Evolutionary conservation across 2,113 vertebrate species (phyloP), one percentile per base, ranked within the genome.

Genomic region (Pluvialis apricaria): DNA sequence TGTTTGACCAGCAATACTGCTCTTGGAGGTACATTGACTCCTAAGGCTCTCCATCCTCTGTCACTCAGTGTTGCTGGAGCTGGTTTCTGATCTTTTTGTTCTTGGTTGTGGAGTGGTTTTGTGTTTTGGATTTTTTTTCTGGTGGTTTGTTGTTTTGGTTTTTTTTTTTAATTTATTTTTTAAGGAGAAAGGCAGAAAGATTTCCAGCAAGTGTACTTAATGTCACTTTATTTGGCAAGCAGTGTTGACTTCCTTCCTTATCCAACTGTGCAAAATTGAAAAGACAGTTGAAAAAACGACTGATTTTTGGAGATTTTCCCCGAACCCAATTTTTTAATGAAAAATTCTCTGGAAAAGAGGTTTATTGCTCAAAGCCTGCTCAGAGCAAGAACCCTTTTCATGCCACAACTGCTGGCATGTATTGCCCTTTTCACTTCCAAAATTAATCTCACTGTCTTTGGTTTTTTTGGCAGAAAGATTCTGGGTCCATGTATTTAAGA

Each of bases 261-360:
- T 82, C 79, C 82, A 92, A 75, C 88, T 95, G 85, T 72, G 76
- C 49, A 78, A 90, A 96, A 96, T 88, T 93, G 89, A 94, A 95
- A 86, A 95, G 91, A 72, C 40, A 76, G 57, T 81, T 86, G 51
- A 52, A 96, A 87, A 89, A 40, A 82, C 86, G 32, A 54, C 52
- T n/a, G 19, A 65, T 79, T 83, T 83, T 92, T 92, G 76, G 92
- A 90, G 54, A 57, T 86, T 97, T 96, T 94, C 80, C 85, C 55
- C 75, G 13, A 91, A 75, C 20, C 25, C 34, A 85, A 10, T 54
- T 82, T 88, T 97, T 88, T 91, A 83, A 96, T 89, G 77, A 83
- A 89, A 88, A 84, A 86, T 68, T 81, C 66, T 94, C 88, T 94
- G 92, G 85, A 95, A 92, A 97, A 94, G 84, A 89, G 79, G 31